Conservation (phyloP, 2,797 vertebrate genomes). For the Periparus ater region DNA sequence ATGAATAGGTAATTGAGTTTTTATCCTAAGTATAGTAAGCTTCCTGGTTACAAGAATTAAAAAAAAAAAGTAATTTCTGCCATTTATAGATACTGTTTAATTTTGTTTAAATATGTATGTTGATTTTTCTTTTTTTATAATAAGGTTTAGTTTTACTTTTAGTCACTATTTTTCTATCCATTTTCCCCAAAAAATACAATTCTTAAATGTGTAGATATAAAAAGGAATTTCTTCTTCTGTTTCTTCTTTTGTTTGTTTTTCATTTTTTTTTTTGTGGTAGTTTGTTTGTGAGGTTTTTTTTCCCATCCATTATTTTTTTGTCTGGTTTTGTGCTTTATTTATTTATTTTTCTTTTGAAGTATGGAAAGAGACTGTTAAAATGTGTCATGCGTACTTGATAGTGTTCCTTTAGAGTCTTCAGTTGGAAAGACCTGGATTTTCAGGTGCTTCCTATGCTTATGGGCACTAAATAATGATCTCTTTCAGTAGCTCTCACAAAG, state of each 20-base stretch:
- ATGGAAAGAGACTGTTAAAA: background rate
- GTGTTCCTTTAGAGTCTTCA: background rate
- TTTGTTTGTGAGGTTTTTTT: no score
- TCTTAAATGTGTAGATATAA: rapidly evolving
- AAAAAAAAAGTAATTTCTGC: background rate
- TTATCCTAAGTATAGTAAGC: background rate
- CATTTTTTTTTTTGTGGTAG: background rate
- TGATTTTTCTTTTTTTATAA: background rate
- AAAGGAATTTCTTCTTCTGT: background rate
- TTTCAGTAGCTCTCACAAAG: background rate
- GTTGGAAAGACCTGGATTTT: background rate
- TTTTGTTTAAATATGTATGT: background rate
- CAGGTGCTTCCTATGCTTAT: background rate
- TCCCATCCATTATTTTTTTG: rapidly evolving
- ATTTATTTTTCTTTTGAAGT: background rate
- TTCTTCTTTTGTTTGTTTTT: background rate
- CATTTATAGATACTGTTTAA: background rate
- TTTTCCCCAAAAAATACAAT: background rate
- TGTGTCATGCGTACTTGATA: background rate
- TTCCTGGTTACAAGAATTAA: background rate
- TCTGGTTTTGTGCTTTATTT: background rate
- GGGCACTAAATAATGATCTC: background rate
- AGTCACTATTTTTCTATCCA: background rate
- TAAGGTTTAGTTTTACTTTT: background rate
- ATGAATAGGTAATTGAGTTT: background rate